A percentile compares a stretch with the other conserved stretches of the same genome.
These are phyloP conservation scores for Tyto alba DNA, from an alignment of 2,113 vertebrate genomes.

Conservation along the genomic window DNA sequence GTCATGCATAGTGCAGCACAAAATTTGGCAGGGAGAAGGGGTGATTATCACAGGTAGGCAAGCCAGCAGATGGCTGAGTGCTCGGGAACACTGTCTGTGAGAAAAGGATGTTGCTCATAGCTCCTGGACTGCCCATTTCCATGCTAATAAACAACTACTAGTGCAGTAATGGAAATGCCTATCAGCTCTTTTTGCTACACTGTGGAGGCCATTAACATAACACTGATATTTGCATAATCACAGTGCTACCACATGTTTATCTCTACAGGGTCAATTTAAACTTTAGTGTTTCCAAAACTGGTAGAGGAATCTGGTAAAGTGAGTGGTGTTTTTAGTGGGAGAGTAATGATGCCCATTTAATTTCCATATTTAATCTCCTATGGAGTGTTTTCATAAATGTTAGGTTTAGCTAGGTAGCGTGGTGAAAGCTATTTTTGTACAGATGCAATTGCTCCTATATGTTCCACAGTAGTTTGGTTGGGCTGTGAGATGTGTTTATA, in stretches of 20 bases:
- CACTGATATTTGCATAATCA: neutral
- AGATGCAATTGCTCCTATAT: neutral
- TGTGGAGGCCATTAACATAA: neutral
- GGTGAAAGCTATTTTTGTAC: neutral
- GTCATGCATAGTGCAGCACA: neutral
- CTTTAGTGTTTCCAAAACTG: neutral
- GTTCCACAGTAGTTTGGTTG: neutral
- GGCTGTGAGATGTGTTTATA: neutral
- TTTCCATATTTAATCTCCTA: neutral
- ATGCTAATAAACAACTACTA: neutral
- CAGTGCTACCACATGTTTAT: neutral
- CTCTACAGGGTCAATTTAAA: neutral
- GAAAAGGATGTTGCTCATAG: neutral
- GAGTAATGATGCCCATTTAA: neutral
- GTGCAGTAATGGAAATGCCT: neutral
- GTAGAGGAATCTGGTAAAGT: neutral
- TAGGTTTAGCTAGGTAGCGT: neutral
- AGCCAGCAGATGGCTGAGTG: neutral
- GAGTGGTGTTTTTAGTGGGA: neutral
- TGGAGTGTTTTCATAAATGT: neutral
- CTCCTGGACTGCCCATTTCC: neutral
- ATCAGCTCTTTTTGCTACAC: neutral
- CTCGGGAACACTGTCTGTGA: neutral
- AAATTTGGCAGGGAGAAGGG: constrained; percentile 23
- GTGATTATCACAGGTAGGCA: constrained; percentile 36